A percentile compares a stretch with the other conserved stretches of the same genome.
Evolutionary conservation across 2,888 invertebrate species (phyloP).

Genomic region (Fissipunctia ypsillon): DNA sequence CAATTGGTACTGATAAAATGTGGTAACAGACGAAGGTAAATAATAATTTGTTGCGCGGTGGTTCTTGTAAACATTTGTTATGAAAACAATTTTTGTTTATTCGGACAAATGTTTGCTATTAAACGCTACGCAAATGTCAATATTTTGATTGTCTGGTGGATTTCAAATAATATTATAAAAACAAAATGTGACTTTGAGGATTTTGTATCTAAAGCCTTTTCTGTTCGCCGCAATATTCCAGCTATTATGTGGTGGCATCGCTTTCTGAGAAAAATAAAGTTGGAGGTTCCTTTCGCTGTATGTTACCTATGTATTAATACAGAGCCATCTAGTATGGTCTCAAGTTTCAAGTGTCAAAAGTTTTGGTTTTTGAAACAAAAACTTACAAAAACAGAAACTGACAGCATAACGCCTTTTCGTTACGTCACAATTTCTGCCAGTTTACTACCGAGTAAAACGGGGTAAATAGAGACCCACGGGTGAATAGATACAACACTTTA

Average conservation of each 20-base stretch:
- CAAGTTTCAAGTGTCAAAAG: too few relatives aligned
- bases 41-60: slow-evolving; percentile 11
- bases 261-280: background rate
- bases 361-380: too few relatives aligned
- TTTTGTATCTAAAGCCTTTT: background rate
- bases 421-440: too few relatives aligned
- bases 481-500: too few relatives aligned
- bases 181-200: background rate
- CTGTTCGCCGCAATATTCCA: background rate
- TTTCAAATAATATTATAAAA: background rate
- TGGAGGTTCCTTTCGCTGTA: too few relatives aligned
- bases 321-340: too few relatives aligned
- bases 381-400: too few relatives aligned
- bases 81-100: slow-evolving; percentile 31
- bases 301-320: too few relatives aligned
- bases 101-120: slow-evolving; percentile 23
- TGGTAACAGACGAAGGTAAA: background rate
- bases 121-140: slow-evolving; percentile 11
- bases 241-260: background rate
- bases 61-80: slow-evolving; percentile 33
- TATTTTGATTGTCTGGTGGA: slow-evolving; percentile 5
- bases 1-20: background rate
- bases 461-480: too few relatives aligned
- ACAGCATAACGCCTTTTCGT: too few relatives aligned
- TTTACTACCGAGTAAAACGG: too few relatives aligned